Base-by-base conservation (phyloP, 2,113 vertebrate genomes). In the Ciconia maguari region DNA sequence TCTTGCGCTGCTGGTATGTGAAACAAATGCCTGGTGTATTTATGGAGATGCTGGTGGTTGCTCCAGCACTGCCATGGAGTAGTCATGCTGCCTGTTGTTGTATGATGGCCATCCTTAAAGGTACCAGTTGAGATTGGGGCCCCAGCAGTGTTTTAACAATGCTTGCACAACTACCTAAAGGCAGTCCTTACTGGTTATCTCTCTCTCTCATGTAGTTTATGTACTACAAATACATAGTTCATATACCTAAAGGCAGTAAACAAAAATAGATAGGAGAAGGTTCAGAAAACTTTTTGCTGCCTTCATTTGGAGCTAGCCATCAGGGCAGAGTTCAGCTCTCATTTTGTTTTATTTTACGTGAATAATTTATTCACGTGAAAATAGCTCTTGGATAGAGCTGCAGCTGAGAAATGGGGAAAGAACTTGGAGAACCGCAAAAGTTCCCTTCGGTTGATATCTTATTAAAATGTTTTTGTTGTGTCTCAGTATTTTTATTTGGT, bases 1-100 rank as follows among this genome's bases (percentile, higher is more conserved):
- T 11, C 26, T 41, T 1, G 0, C 4, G 0, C 10, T 48, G 30
- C 55, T 86, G 64, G 18, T 19, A 11, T 24, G 7, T 21, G 38
- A 46, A 36, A 36, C 10, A 36, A 29, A 7, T 9, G 22, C 30
- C 44, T 6, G 0, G 22, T 27, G 1, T 26, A 3, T 55, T 44
- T 30, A 16, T 13, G 54, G 75, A 66, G 55, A 7, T 69, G 46
- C 16, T 71, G 86, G 57, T 42, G 6, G 32, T 13, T 6, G 3
- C 25, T 57, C 29, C 29, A 48, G 26, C 14, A 2, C n/a, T 27
- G 46, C 25, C 10, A 7, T 15, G 48, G 41, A 25, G 18, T 4
- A 3, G 5, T 20, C 8, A 0, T 0, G 0, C 15, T 44, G 58
- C 51, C 48, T 21, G 34, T 30, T 36, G 46, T 7, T 27, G 22